Conservation (phyloP, 2,888 invertebrate species). For the Trachelus stipa region DNA sequence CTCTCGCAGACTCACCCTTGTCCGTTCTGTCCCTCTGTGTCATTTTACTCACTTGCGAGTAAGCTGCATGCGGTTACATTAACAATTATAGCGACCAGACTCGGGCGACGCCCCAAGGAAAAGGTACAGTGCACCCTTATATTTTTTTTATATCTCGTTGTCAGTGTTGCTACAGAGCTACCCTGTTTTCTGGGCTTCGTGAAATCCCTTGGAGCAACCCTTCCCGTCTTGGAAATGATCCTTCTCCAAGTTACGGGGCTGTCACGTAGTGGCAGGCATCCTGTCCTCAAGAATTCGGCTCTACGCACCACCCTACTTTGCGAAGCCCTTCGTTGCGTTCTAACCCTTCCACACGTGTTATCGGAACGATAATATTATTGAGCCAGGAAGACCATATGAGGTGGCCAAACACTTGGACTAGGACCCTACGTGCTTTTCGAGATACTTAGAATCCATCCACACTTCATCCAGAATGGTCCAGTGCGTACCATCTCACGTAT, state of each 20-base stretch:
- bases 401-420: background rate
- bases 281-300: background rate
- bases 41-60: conserved; percentile 7
- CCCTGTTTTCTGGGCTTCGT: background rate
- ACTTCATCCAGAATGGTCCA: background rate
- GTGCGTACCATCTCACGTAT: background rate
- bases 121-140: background rate
- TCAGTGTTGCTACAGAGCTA: background rate
- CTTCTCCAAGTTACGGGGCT: background rate
- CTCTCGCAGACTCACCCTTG: conserved; percentile 3
- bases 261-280: background rate
- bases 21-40: background rate
- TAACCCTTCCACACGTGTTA: conserved; percentile 39
- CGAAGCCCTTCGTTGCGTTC: conserved; percentile 27
- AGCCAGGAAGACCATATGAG: conserved; percentile 24
- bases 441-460: background rate
- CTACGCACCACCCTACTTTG: background rate
- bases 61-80: conserved; percentile 7
- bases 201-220: background rate
- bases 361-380: conserved; percentile 39
- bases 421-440: background rate
- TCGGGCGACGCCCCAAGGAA: background rate
- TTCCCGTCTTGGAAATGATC: background rate
- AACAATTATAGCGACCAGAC: conserved; percentile 4
- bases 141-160: background rate